Evolutionary conservation across 2,888 invertebrate species (phyloP).

Genomic region (Megamerina dolium): DNA sequence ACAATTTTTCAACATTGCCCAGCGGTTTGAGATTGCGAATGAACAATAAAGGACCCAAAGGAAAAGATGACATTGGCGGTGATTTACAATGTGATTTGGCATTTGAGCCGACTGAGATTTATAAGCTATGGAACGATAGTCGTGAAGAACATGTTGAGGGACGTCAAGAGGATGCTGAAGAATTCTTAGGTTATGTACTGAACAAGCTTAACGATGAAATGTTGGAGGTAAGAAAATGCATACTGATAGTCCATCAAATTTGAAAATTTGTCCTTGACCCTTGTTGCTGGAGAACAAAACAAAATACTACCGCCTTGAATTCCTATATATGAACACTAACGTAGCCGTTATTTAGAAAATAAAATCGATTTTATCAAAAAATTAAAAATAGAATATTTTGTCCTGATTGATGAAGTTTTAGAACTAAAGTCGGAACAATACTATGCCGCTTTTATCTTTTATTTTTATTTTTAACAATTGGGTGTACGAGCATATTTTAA

Average conservation of each 20-base stretch:
- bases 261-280: background rate
- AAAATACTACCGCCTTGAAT: too few species aligned
- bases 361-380: too few species aligned
- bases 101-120: constrained; percentile 84
- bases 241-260: background rate
- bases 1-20: constrained; percentile 68
- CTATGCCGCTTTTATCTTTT: too few species aligned
- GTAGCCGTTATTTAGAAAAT: too few species aligned
- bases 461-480: too few species aligned
- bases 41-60: constrained; percentile 51
- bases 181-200: constrained; percentile 86
- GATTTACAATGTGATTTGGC: constrained; percentile 69
- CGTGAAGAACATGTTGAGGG: constrained; percentile 71
- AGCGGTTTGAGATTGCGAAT: constrained; percentile 51
- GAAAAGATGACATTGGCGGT: constrained; percentile 50
- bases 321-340: too few species aligned
- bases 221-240: constrained; percentile 79
- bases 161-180: constrained; percentile 95
- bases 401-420: too few species aligned
- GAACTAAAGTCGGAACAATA: too few species aligned
- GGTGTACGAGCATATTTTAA: too few species aligned
- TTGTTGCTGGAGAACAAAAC: too few species aligned
- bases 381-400: too few species aligned
- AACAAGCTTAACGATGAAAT: constrained; percentile 96
- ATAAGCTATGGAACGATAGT: constrained; percentile 74